Conservation (phyloP, 2,113 vertebrate genomes). For the Phalacrocorax carbo region DNA sequence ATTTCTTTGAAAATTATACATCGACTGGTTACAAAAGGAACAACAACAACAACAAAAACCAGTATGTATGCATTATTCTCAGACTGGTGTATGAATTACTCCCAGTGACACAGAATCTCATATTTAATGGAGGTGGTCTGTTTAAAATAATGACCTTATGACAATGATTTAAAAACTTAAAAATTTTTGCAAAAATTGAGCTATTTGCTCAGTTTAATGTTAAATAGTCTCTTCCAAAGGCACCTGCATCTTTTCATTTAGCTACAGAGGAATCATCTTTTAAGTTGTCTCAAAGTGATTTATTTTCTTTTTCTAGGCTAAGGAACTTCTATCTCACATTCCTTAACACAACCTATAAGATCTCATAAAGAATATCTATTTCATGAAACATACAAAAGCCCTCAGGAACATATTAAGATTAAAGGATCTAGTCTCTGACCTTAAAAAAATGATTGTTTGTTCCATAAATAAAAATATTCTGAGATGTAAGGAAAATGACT, state of each 20-base stretch:
- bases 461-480: neutral
- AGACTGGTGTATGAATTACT: neutral
- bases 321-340: neutral
- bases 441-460: neutral
- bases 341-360: neutral
- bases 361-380: neutral
- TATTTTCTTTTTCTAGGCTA: neutral
- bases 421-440: neutral
- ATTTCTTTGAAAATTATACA: neutral
- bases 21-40: neutral
- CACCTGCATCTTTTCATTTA: neutral
- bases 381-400: neutral
- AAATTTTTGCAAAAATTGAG: neutral
- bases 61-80: neutral
- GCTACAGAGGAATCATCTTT: neutral
- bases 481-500: neutral
- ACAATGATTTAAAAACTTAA: neutral
- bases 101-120: neutral
- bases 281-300: neutral
- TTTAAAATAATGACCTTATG: neutral
- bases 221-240: neutral
- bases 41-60: fast-evolving
- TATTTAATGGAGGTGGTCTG: neutral
- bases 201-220: neutral
- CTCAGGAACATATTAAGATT: neutral